A percentile compares a stretch with the other conserved stretches of the same genome.
Evolutionary conservation across 2,797 vertebrate genomes (phyloP).

Genomic region (Hybognathus amarus): DNA sequence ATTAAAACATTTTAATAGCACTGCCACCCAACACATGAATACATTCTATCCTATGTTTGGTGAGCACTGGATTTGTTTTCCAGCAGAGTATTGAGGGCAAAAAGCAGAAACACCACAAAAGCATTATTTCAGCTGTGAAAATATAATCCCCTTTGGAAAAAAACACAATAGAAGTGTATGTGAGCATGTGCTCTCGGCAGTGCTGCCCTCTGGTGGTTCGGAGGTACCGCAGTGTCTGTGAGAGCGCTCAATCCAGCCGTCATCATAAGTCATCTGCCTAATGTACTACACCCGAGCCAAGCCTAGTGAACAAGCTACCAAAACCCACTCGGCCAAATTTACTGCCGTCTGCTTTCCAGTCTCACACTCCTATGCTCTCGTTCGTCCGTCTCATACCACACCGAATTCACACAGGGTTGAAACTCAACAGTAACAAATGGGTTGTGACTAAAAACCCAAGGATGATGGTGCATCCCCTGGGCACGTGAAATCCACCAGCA

Average conservation of each 20-base stretch:
- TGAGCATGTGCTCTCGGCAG: not conserved
- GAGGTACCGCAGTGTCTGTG: conserved; percentile 1
- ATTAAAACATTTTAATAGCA: not conserved
- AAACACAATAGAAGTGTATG: not conserved
- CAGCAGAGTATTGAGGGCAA: not conserved
- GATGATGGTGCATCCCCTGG: conserved; percentile 15
- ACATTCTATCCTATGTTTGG: not conserved
- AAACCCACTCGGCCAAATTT: conserved; percentile 38
- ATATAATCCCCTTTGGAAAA: not conserved
- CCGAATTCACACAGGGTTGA: not conserved
- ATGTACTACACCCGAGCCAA: conserved; percentile 48
- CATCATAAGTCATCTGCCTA: conserved; percentile 51
- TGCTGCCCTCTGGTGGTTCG: conserved; percentile 51
- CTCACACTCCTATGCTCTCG: conserved; percentile 23
- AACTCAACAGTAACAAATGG: not conserved
- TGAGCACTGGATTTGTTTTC: not conserved
- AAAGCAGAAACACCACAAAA: not conserved
- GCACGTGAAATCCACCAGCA: not conserved
- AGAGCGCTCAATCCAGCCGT: conserved; percentile 36
- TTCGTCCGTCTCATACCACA: conserved; percentile 43
- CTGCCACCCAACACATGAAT: not conserved
- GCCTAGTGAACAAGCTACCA: conserved; percentile 41
- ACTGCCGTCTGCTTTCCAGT: conserved; percentile 48
- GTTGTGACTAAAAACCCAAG: conserved; percentile 9
- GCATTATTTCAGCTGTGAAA: not conserved